Conservation (phyloP, 1,140 invertebrate species). For the Formica exsecta region DNA sequence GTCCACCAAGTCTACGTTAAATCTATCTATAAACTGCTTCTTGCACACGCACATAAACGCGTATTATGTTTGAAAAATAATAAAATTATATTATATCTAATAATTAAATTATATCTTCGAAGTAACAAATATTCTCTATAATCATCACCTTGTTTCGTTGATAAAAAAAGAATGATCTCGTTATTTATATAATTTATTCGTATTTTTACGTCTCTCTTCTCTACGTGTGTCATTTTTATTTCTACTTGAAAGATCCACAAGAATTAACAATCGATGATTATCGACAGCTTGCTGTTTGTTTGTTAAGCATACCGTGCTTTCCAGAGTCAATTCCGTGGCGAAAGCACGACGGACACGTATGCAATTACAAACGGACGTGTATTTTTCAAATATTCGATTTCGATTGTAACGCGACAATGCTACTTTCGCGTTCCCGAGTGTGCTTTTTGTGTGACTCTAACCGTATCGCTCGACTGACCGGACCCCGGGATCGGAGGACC, state of each 20-base stretch:
- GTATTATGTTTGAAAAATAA: background rate
- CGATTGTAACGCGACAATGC: conserved; percentile 60
- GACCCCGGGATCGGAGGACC: background rate
- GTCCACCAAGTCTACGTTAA: background rate
- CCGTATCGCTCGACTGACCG: conserved; percentile 21
- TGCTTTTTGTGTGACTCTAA: conserved; percentile 33
- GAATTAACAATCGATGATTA: conserved; percentile 21
- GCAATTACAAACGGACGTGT: conserved; percentile 45
- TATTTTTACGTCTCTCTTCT: no score
- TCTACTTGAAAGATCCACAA: background rate
- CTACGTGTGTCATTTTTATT: background rate
- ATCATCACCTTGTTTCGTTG: background rate
- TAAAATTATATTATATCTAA: background rate
- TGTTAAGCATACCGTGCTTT: background rate
- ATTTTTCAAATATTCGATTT: conserved; percentile 60
- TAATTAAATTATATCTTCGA: background rate
- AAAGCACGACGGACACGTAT: conserved; percentile 14
- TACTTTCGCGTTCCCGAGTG: conserved; percentile 23
- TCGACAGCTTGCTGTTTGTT: background rate
- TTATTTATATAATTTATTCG: no score
- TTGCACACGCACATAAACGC: background rate
- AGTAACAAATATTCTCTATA: background rate
- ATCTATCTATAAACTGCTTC: background rate
- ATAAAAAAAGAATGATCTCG: no score
- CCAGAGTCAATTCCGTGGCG: background rate